Base-by-base conservation (phyloP, 1,140 invertebrate species). In the Psix sp. region DNA sequence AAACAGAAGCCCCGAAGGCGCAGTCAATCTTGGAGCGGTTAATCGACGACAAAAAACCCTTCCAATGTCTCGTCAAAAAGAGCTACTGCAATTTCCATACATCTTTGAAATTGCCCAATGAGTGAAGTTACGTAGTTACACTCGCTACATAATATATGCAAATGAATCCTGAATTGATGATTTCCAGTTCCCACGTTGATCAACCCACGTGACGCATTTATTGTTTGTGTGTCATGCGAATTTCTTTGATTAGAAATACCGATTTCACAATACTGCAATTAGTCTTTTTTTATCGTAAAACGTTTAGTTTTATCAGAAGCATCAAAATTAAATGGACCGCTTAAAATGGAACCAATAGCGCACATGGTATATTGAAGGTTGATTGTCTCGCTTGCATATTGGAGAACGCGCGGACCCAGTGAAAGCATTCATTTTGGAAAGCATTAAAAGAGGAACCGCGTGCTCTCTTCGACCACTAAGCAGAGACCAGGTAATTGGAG, bases 401-500 rank as follows among this genome's bases (percentile, higher is more conserved):
- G 18, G 31, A 14, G 6, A 20, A 54, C 14, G 38, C 40, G 42
- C 16, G 51, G 26, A 26, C n/a, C 16, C 35, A 45, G 39, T 57
- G 33, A 57, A 48, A 39, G 43, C 31, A 56, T 54, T 48, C 24
- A 62, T 60, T 45, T 36, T 35, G 33, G 33, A 33, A 29, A 7
- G 26, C 43, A 24, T 46, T 46, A 59, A 59, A n/a, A 18, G 31
- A 20, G 36, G 48, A 59, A 59, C 33, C 52, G 38, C 24, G 68
- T 65, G 65, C 73, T 72, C 63, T 74, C 48, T 43, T 36, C 48
- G 73, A 76, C 80, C 80, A 74, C 71, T 77, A 77, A 81, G 74
- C 68, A 60, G 70, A 45, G 73, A 42, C 63, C 70, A 78, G 78
- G 79, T 84, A 84, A 84, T 83, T 82, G 77, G 68, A 79, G 80